Evolutionary conservation across 2,113 vertebrate genomes (phyloP).

Genomic region (Pteruthius melanotis): DNA sequence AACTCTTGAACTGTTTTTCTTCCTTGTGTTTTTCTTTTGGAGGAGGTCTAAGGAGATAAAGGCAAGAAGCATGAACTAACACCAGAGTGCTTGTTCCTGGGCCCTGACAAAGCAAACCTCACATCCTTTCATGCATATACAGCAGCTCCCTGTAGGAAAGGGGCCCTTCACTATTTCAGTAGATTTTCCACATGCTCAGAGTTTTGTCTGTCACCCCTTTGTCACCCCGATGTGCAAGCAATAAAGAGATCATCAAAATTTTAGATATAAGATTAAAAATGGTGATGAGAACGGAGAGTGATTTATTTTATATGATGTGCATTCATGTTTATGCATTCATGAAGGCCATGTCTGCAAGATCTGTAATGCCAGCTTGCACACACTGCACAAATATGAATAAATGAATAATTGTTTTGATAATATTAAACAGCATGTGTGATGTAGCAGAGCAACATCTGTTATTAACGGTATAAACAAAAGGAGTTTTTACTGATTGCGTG

Average conservation of each 20-base stretch:
- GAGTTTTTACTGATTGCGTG: conserved; percentile 29
- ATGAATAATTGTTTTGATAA: conserved; percentile 77
- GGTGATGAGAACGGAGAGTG: not conserved
- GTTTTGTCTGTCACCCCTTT: not conserved
- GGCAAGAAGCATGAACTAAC: not conserved
- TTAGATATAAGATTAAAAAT: not conserved
- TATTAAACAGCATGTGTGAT: conserved; percentile 74
- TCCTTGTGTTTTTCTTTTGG: not conserved
- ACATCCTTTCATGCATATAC: not conserved
- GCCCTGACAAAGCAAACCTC: not conserved
- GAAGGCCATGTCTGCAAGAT: conserved; percentile 57
- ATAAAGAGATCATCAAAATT: not conserved
- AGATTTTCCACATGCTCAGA: not conserved
- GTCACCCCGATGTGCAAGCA: not conserved
- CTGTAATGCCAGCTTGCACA: conserved; percentile 62
- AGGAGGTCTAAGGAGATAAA: not conserved
- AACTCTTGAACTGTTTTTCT: conserved; percentile 33
- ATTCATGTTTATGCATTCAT: conserved; percentile 56
- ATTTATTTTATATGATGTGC: conserved; percentile 45
- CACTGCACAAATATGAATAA: conserved; percentile 67
- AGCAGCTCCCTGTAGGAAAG: not conserved
- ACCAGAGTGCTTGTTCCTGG: not conserved
- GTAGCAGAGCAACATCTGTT: conserved; percentile 72
- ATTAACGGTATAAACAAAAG: conserved; percentile 70
- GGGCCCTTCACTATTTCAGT: not conserved